A percentile compares a stretch with the other conserved stretches of the same genome.
Conservation (phyloP, 2,113 vertebrate genomes). For the Sapajus apella region DNA sequence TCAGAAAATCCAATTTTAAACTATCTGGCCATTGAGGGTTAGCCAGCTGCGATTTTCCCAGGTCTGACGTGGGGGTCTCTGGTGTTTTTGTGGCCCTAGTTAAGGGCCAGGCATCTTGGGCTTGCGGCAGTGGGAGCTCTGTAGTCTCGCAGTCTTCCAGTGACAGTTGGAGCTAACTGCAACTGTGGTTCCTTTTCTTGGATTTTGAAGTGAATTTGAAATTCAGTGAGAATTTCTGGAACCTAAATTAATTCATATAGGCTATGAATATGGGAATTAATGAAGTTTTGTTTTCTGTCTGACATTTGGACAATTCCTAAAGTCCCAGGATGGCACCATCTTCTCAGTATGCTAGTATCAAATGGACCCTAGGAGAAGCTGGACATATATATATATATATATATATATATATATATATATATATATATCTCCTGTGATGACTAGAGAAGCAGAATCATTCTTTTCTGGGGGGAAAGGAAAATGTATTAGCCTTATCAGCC, state of each 20-base stretch:
- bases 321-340: not conserved
- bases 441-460: not conserved
- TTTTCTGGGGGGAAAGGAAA: not conserved
- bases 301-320: not conserved
- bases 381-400: too few relatives aligned
- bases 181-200: not conserved
- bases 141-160: not conserved
- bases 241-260: not conserved
- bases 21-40: not conserved
- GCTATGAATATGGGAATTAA: not conserved
- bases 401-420: too few relatives aligned
- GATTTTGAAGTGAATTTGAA: constrained; percentile 32
- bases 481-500: not conserved
- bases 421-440: not conserved
- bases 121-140: not conserved
- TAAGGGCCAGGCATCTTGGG: not conserved
- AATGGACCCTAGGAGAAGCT: not conserved
- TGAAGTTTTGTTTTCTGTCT: not conserved
- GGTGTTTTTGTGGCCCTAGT: not conserved
- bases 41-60: not conserved
- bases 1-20: constrained; percentile 48
- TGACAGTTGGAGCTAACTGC: not conserved
- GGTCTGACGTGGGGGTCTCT: not conserved
- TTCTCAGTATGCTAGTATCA: not conserved
- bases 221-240: not conserved